Percentiles rank a stretch among this genome's conserved stretches.
These are phyloP conservation scores for Episyrphus balteatus DNA, from an alignment of 1,140 invertebrate genomes.

Conservation along the genomic window DNA sequence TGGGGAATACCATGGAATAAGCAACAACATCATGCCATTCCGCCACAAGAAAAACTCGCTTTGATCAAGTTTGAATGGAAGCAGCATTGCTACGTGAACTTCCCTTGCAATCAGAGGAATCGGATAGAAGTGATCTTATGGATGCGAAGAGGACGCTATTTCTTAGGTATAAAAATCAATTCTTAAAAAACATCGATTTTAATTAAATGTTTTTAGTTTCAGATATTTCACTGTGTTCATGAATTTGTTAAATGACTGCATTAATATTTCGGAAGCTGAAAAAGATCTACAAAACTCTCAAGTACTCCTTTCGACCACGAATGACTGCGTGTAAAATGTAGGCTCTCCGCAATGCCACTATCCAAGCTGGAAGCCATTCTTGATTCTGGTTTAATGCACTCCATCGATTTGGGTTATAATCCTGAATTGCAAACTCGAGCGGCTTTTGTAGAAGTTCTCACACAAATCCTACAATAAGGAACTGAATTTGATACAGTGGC, in stretches of 20 bases:
- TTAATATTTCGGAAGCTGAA: slow-evolving; percentile 61
- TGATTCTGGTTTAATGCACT: slow-evolving; percentile 96
- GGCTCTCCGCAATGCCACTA: slow-evolving; percentile 75
- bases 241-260: slow-evolving; percentile 94
- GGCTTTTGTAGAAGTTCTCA: slow-evolving; percentile 96
- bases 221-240: slow-evolving; percentile 93
- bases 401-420: slow-evolving; percentile 94
- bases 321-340: slow-evolving; percentile 58
- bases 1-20: slow-evolving; percentile 42
- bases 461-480: slow-evolving; percentile 95
- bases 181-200: neutral
- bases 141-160: slow-evolving; percentile 97
- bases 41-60: slow-evolving; percentile 29
- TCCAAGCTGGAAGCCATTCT: slow-evolving; percentile 95
- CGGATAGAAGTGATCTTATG: slow-evolving; percentile 92
- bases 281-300: slow-evolving; percentile 52
- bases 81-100: slow-evolving; percentile 82
- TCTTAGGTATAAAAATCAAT: slow-evolving; percentile 57
- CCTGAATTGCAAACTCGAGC: slow-evolving; percentile 91
- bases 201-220: slow-evolving; percentile 7
- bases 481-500: slow-evolving; percentile 97
- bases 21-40: slow-evolving; percentile 35
- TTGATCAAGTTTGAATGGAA: slow-evolving; percentile 97
- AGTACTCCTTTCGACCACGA: slow-evolving; percentile 43
- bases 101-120: slow-evolving; percentile 94